A percentile compares a stretch with the other conserved stretches of the same genome.
Conservation (phyloP, 2,113 vertebrate species). For the Pardalotus punctatus region DNA sequence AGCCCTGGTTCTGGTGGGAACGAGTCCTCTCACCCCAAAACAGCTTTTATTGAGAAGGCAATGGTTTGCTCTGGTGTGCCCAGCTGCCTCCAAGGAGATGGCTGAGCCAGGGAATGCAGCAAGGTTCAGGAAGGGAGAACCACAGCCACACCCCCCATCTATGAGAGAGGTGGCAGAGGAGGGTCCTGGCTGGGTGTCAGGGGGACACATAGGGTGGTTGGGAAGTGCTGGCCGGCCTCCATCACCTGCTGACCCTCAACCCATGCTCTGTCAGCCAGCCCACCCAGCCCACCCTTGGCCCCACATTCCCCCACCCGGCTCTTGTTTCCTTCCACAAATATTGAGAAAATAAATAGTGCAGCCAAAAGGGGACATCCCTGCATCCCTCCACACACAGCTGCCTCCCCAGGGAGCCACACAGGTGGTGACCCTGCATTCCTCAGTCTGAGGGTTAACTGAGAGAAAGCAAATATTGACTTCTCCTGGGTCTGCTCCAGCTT, state of each 20-base stretch:
- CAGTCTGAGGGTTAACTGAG: constrained; percentile 35
- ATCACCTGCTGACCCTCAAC: neutral
- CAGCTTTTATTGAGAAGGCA: neutral
- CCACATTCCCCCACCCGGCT: neutral
- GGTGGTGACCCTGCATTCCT: constrained; percentile 64
- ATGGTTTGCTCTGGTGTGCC: neutral
- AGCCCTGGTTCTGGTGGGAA: neutral
- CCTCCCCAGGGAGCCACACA: neutral
- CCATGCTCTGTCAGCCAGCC: neutral
- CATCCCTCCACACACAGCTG: neutral
- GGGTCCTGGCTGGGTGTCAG: neutral
- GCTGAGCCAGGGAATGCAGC: neutral
- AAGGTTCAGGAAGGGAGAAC: neutral
- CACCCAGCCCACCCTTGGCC: neutral
- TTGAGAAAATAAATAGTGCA: constrained; percentile 7
- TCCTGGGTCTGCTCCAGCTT: neutral
- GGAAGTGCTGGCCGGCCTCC: neutral
- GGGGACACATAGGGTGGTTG: rapidly evolving
- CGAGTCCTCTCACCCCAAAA: rapidly evolving
- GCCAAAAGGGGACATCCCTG: neutral
- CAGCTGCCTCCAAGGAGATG: neutral
- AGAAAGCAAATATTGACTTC: constrained; percentile 60
- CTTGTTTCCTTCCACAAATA: constrained; percentile 58
- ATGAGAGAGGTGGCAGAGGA: neutral
- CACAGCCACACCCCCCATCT: neutral